A percentile compares a stretch with the other conserved stretches of the same genome.
Conservation (phyloP, 1,140 invertebrate genomes). For the Drosophila fuyamai region DNA sequence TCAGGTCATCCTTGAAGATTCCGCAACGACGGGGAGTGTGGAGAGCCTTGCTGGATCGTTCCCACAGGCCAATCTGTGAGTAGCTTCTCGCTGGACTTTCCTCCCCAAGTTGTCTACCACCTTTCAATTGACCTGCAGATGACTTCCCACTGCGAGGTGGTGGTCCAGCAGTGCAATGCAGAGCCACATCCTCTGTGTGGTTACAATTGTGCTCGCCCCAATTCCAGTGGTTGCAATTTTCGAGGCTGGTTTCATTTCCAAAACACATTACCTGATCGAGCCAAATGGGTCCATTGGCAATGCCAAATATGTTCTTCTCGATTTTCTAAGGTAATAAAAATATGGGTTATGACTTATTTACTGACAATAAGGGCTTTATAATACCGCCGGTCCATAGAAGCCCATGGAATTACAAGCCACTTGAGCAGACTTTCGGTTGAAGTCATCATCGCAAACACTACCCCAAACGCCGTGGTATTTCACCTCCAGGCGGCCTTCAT, state of each 20-base stretch:
- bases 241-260: conserved; percentile 89
- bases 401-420: conserved; percentile 89
- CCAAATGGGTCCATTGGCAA: conserved; percentile 89
- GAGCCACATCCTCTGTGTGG: conserved; percentile 91
- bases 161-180: conserved; percentile 84
- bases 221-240: conserved; percentile 88
- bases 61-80: conserved; percentile 70
- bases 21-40: conserved; percentile 70
- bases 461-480: conserved; percentile 90
- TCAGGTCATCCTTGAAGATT: conserved; percentile 64
- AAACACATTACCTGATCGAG: conserved; percentile 89
- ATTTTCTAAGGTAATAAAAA: conserved; percentile 39
- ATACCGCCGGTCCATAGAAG: conserved; percentile 86
- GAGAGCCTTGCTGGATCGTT: conserved; percentile 67
- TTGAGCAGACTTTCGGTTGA: conserved; percentile 88
- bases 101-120: not conserved
- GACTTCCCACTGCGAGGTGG: conserved; percentile 33
- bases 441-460: conserved; percentile 92
- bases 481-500: conserved; percentile 90
- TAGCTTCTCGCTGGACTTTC: not conserved
- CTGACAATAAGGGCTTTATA: too few species aligned
- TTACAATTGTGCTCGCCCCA: conserved; percentile 91
- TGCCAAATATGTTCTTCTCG: conserved; percentile 75
- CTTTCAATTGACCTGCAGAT: conserved; percentile 19
- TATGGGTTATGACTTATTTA: rapidly evolving